Percentiles rank a stretch among this genome's conserved stretches.
These are phyloP conservation scores for Ia io DNA, from an alignment of 2,113 vertebrate genomes.

Conservation along the genomic window DNA sequence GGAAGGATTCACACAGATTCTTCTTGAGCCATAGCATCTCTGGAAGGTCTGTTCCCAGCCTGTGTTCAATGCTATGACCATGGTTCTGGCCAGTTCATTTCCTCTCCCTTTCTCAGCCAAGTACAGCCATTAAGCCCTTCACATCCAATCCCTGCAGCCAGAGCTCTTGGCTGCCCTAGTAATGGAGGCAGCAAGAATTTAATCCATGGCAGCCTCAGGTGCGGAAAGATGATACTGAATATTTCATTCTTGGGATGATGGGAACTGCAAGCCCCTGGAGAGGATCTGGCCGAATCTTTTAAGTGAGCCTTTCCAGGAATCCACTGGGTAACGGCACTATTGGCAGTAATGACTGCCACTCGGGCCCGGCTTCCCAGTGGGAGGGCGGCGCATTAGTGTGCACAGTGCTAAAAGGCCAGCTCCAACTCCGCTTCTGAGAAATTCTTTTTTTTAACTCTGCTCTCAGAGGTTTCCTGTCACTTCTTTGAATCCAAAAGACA, in stretches of 20 bases:
- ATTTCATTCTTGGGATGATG: slow-evolving; percentile 76
- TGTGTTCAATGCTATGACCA: background rate
- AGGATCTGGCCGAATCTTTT: slow-evolving; percentile 72
- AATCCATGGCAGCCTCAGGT: slow-evolving; percentile 63
- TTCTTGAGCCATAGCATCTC: background rate
- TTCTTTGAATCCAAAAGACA: slow-evolving; percentile 66
- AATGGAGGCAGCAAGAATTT: slow-evolving; percentile 43
- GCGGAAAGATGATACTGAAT: slow-evolving; percentile 69
- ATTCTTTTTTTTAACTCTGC: slow-evolving; percentile 63
- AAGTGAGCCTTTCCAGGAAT: slow-evolving; percentile 77
- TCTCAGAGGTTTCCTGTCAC: slow-evolving; percentile 76
- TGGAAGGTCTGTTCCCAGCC: background rate
- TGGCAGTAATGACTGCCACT: slow-evolving; percentile 73
- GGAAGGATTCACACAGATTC: background rate
- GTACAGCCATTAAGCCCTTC: slow-evolving; percentile 22
- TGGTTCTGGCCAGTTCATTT: background rate
- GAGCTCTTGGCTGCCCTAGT: background rate
- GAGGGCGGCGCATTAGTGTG: slow-evolving; percentile 63
- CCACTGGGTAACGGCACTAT: slow-evolving; percentile 68
- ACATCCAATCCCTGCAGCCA: background rate
- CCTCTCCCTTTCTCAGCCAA: slow-evolving; percentile 53
- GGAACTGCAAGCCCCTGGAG: slow-evolving; percentile 74
- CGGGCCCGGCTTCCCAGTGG: slow-evolving; percentile 54
- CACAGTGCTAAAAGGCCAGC: slow-evolving; percentile 59
- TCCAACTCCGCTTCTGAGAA: slow-evolving; percentile 54